Conservation (phyloP, 30 jellyfish, hydroid and myxozoan genomes). For the Rhopilema esculentum region DNA sequence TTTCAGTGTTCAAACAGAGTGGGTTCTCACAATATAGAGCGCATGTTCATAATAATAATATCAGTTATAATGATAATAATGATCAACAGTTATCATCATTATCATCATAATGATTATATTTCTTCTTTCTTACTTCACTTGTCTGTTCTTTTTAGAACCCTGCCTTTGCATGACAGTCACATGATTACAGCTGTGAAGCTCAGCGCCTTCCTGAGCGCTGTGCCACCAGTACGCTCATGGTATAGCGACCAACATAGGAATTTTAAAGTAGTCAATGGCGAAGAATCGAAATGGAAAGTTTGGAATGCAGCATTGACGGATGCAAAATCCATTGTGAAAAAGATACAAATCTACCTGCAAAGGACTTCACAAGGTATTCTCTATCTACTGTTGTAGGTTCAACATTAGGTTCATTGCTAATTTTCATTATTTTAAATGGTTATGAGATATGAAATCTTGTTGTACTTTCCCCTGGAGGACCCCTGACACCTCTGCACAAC, state of each 20-base stretch:
- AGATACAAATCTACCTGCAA: constrained; percentile 74
- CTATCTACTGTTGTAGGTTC: not conserved
- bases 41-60: no score
- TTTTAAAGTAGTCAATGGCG: constrained; percentile 74
- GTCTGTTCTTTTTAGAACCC: constrained; percentile 62
- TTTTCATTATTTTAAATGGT: no score
- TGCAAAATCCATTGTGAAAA: constrained; percentile 47
- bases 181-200: constrained; percentile 79
- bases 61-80: no score
- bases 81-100: no score
- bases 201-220: constrained; percentile 64
- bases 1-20: no score
- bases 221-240: constrained; percentile 60
- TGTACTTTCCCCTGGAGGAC: no score
- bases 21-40: no score
- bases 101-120: no score
- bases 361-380: constrained; percentile 67
- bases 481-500: no score
- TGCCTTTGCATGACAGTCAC: constrained; percentile 94
- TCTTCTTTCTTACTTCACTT: no score
- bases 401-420: no score
- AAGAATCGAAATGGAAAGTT: constrained; percentile 91
- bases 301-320: constrained; percentile 70
- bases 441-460: no score
- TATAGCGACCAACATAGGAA: constrained; percentile 81